Conservation (phyloP, 2,113 vertebrate species). For the Xiphophorus hellerii region DNA sequence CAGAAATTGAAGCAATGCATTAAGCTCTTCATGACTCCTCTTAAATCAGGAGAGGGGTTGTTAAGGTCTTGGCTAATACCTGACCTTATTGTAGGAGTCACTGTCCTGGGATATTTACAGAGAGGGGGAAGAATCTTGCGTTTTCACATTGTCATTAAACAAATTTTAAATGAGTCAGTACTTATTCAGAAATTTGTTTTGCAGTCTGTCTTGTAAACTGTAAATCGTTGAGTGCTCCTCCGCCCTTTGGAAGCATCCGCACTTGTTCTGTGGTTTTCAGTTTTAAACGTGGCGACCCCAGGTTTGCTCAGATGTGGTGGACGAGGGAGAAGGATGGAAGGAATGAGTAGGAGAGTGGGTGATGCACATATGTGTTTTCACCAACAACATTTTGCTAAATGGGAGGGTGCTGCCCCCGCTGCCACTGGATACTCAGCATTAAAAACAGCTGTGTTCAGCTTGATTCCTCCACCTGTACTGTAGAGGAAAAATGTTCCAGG, state of each 20-base stretch:
- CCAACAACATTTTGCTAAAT: slow-evolving; percentile 59
- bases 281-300: slow-evolving; percentile 14
- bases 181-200: slow-evolving; percentile 17
- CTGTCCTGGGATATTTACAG: background rate
- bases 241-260: slow-evolving; percentile 49
- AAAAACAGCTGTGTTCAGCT: slow-evolving; percentile 59
- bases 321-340: slow-evolving; percentile 32
- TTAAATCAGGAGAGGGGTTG: slow-evolving; percentile 39
- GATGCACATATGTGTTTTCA: slow-evolving; percentile 61
- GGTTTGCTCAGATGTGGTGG: slow-evolving; percentile 54
- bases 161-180: background rate
- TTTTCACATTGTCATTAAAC: background rate
- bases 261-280: slow-evolving; percentile 54
- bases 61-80: slow-evolving; percentile 17
- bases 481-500: background rate
- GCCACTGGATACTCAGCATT: slow-evolving; percentile 38
- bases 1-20: slow-evolving; percentile 53
- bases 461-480: slow-evolving; percentile 55
- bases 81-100: background rate
- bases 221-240: slow-evolving; percentile 3
- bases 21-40: slow-evolving; percentile 58
- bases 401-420: slow-evolving; percentile 40
- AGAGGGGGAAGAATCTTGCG: background rate
- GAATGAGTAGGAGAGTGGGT: slow-evolving; percentile 34
- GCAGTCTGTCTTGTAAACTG: slow-evolving; percentile 6